These are phyloP conservation scores for Drosophila seguyi DNA, from an alignment of 1,140 invertebrate genomes.

Conservation along the genomic window DNA sequence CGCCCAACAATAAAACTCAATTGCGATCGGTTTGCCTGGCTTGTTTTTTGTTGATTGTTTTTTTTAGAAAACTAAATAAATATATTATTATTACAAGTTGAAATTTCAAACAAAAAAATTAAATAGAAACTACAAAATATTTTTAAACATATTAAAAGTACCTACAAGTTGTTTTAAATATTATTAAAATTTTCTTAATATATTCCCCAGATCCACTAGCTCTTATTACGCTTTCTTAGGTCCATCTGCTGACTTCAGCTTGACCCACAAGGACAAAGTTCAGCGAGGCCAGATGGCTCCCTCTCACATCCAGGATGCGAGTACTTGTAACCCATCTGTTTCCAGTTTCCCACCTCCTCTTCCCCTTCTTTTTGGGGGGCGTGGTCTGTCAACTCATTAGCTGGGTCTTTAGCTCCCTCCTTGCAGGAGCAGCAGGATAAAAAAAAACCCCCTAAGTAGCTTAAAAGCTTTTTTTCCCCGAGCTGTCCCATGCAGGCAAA, in stretches of 20 bases:
- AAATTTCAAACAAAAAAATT: neutral
- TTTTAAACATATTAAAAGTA: neutral
- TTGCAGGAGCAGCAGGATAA: neutral
- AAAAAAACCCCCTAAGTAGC: slow-evolving; percentile 25
- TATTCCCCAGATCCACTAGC: neutral
- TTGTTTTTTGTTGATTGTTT: neutral
- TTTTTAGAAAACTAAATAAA: neutral
- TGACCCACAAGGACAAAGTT: slow-evolving; percentile 18
- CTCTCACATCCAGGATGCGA: neutral
- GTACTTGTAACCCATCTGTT: slow-evolving; percentile 19
- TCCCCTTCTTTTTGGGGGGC: neutral
- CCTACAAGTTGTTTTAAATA: no score
- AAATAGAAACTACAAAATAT: no score
- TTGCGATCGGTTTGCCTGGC: neutral
- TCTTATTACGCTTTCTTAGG: neutral
- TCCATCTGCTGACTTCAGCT: slow-evolving; percentile 4
- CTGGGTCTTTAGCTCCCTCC: slow-evolving; percentile 8
- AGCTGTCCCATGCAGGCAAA: slow-evolving; percentile 14
- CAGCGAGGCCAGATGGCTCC: neutral
- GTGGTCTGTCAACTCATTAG: slow-evolving; percentile 49
- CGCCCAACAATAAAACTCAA: slow-evolving; percentile 4
- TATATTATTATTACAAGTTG: neutral
- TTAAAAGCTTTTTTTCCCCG: slow-evolving; percentile 37
- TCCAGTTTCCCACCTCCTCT: neutral
- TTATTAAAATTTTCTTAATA: neutral